phyloP scores from a whole-genome alignment of 2,888 invertebrate species.

The Tetrapedia diversipes region DNA sequence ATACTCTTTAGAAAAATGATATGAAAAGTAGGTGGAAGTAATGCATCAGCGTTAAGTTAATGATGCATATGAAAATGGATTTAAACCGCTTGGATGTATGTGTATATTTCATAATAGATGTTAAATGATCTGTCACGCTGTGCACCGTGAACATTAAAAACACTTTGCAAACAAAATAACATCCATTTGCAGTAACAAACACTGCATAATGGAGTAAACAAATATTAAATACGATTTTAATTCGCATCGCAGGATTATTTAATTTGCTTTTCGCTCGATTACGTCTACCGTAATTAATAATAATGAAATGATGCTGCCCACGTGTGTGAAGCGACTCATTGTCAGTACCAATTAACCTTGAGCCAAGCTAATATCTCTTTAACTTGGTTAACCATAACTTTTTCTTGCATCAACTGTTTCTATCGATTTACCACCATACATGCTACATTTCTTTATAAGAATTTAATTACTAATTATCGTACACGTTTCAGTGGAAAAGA shows the following conservation, averaged over 20 bases:
- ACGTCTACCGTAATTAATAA: background rate
- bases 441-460: too few species aligned
- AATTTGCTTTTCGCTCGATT: background rate
- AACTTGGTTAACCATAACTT: background rate
- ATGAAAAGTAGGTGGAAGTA: slow-evolving; percentile 6
- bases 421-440: background rate
- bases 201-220: too few species aligned
- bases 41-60: slow-evolving; percentile 42
- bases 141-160: background rate
- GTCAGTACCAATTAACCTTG: slow-evolving; percentile 23
- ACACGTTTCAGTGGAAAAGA: too few species aligned
- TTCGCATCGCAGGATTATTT: background rate
- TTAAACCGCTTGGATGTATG: slow-evolving; percentile 13
- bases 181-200: background rate
- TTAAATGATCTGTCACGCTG: slow-evolving; percentile 19
- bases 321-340: background rate
- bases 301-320: background rate
- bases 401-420: slow-evolving; percentile 6
- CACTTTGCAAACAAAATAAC: slow-evolving; percentile 13
- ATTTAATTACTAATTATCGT: too few species aligned
- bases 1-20: slow-evolving; percentile 1
- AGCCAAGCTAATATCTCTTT: slow-evolving; percentile 5
- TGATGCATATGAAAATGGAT: slow-evolving; percentile 45
- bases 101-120: slow-evolving; percentile 12
- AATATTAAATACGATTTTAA: slow-evolving; percentile 5